phyloP scores from a whole-genome alignment of 2,113 vertebrate species.

The Halichoeres trimaculatus region DNA sequence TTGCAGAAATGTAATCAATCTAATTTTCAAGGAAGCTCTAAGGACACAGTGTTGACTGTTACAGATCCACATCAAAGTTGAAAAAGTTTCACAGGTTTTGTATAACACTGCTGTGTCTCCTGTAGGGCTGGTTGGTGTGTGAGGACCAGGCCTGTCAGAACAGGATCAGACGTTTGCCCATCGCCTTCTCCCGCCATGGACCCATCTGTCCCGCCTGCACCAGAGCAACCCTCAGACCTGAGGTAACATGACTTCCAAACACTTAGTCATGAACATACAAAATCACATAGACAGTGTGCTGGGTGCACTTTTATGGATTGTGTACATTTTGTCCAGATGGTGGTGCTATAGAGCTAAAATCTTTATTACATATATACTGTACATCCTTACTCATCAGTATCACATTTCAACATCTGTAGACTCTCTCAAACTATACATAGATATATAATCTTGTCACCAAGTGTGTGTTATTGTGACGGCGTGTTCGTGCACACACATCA shows the following conservation, averaged over 20 bases:
- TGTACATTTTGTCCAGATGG: conserved; percentile 78
- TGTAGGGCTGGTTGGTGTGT: conserved; percentile 94
- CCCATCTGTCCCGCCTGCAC: conserved; percentile 91
- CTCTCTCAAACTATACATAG: background rate
- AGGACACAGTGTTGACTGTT: background rate
- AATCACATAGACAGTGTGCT: background rate
- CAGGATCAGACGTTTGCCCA: conserved; percentile 88
- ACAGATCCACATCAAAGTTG: background rate
- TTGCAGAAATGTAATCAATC: too few species aligned
- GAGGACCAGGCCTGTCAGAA: conserved; percentile 93
- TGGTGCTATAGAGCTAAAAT: conserved; percentile 83
- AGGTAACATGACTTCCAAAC: too few species aligned
- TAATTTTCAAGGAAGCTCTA: too few species aligned
- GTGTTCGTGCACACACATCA: background rate
- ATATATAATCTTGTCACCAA: background rate
- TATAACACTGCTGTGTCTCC: background rate
- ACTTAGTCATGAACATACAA: too few species aligned
- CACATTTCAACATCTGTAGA: conserved; percentile 47
- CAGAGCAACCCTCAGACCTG: conserved; percentile 88
- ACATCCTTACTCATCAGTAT: conserved; percentile 54
- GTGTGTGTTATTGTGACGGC: conserved; percentile 5
- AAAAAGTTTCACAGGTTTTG: background rate
- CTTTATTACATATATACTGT: conserved; percentile 24
- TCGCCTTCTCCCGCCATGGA: conserved; percentile 90
- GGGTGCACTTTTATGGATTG: background rate